These are phyloP conservation scores for Bombus cullumanus DNA, from an alignment of 1,140 invertebrate genomes.

Conservation along the genomic window DNA sequence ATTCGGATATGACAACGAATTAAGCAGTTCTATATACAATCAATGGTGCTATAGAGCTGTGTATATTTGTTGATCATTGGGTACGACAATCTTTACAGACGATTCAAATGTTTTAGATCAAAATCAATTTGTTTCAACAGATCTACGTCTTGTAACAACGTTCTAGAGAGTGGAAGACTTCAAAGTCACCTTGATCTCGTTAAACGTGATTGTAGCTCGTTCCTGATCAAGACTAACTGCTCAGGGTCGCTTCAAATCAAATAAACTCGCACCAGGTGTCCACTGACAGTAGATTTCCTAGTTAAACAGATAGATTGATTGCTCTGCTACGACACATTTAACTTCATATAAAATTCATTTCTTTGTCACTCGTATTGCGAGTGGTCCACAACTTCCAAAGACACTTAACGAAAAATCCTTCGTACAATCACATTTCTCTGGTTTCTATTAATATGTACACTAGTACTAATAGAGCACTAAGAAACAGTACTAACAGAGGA, in stretches of 20 bases:
- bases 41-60: no score
- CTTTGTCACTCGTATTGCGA: neutral
- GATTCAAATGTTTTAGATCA: neutral
- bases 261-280: constrained; percentile 17
- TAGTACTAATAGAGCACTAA: no score
- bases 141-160: neutral
- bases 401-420: neutral
- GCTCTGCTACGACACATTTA: neutral
- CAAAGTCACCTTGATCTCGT: constrained; percentile 16
- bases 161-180: neutral
- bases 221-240: neutral
- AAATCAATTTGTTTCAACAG: neutral
- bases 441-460: neutral
- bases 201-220: neutral
- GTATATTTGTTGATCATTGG: neutral
- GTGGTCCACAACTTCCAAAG: constrained; percentile 1
- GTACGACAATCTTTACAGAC: neutral
- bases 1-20: neutral
- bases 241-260: neutral
- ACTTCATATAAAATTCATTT: neutral
- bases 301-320: constrained; percentile 3
- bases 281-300: neutral
- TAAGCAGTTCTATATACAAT: neutral
- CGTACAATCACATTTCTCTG: no score
- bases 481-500: no score